Conservation (phyloP, 2,888 invertebrate genomes). For the Automeris io region DNA sequence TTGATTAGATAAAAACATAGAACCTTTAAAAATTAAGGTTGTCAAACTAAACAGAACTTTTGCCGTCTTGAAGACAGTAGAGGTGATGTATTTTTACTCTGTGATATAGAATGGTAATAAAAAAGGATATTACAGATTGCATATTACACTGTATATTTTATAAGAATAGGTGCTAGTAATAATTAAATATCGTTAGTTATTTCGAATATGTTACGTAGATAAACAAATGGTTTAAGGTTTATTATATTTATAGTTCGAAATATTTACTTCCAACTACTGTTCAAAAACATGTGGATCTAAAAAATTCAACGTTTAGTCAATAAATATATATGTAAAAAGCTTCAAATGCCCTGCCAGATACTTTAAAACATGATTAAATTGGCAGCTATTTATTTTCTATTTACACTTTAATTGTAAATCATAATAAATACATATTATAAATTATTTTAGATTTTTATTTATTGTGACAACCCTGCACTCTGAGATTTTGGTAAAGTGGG, state of each 20-base stretch:
- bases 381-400: slow-evolving; percentile 39
- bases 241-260: too few species aligned
- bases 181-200: slow-evolving; percentile 18
- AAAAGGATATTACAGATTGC: slow-evolving; percentile 36
- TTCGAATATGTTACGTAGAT: slow-evolving; percentile 7
- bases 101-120: slow-evolving; percentile 64
- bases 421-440: slow-evolving; percentile 45
- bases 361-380: slow-evolving; percentile 20
- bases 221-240: background rate
- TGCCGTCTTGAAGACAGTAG: slow-evolving; percentile 42
- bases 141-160: slow-evolving; percentile 23
- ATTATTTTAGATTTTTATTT: background rate
- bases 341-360: slow-evolving; percentile 39
- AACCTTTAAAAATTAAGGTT: too few species aligned
- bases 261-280: too few species aligned
- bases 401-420: slow-evolving; percentile 39
- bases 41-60: slow-evolving; percentile 15
- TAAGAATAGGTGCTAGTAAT: slow-evolving; percentile 43
- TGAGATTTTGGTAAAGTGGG: too few species aligned
- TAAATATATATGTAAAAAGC: slow-evolving; percentile 15
- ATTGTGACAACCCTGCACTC: background rate
- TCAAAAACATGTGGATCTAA: background rate
- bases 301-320: slow-evolving; percentile 4
- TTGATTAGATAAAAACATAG: too few species aligned
- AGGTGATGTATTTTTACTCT: slow-evolving; percentile 64